Conservation (phyloP, 2,888 invertebrate genomes). For the Clivina fossor region DNA sequence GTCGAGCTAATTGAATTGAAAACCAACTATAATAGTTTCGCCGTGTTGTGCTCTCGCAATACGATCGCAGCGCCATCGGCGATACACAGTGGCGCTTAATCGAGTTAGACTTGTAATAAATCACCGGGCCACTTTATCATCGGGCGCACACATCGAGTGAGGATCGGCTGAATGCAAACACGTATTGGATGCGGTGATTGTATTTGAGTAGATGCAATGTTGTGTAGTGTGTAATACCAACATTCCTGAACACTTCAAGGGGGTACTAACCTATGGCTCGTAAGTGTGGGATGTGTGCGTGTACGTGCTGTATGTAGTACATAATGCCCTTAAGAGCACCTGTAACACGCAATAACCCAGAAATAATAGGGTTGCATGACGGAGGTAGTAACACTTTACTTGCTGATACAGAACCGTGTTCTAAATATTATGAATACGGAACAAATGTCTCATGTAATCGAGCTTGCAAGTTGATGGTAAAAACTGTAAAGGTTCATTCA, state of each 20-base stretch:
- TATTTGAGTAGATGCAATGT: background rate
- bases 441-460: too few species aligned
- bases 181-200: background rate
- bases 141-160: background rate
- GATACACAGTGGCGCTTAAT: conserved; percentile 10
- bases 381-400: too few species aligned
- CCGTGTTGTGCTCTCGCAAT: conserved; percentile 6
- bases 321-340: background rate
- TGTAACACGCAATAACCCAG: conserved; percentile 19
- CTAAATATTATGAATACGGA: too few species aligned
- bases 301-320: background rate
- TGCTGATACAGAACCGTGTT: conserved; percentile 1
- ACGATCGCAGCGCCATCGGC: conserved; percentile 6
- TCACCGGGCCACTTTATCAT: conserved; percentile 21
- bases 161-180: background rate
- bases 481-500: too few species aligned
- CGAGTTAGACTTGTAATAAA: conserved; percentile 23
- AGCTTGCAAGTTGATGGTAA: too few species aligned
- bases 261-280: too few species aligned
- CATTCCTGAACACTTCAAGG: too few species aligned
- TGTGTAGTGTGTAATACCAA: background rate
- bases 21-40: conserved; percentile 10
- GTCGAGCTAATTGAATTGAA: conserved; percentile 31
- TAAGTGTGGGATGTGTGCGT: background rate
- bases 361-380: conserved; percentile 8